Evolutionary conservation across 2,888 invertebrate species (phyloP), one percentile per base, ranked within the genome.

Genomic region (Vannuccia rotundouncinata): DNA sequence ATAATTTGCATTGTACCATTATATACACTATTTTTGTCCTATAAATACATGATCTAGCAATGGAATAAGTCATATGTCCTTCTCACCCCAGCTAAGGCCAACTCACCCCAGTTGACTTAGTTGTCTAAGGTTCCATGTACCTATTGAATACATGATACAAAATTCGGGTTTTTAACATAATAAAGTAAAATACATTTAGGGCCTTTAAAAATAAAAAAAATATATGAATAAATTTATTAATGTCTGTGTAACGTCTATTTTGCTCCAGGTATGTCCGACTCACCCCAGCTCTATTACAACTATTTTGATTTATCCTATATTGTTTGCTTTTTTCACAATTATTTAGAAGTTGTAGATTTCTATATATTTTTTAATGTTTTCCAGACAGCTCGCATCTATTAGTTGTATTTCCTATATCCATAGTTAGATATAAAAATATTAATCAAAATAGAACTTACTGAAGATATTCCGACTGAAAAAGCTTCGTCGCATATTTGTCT

Each of bases 21-120:
- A 45, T 17, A 27, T 66, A 66, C 25, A 66, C 22, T 66, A 22
- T 66, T 13, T 66, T 66, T 10, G 5, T 10, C 22, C 13, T 22
- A 22, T 2, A 66, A 66, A 66, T 66, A 66, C 10, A 66, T 66
- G 25, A 66, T 22, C 66, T 5, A 66, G 22, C 2, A 66, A 66
- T 66, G 66, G 66, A 66, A 66, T 66, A 66, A 66, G 25, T 66
- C 66, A 66, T 66, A 66, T 66, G 66, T 66, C 66, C 66, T 66
- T 66, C 66, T 66, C 25, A 22, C 66, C 66, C 66, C 66, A n/a
- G 66, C 66, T 66, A 66, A 22, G 66, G 25, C 66, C 66, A 66
- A 66, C 66, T 22, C 66, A 66, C 66, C 66, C 66, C 66, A 66
- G 66, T 66, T 66, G 66, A 66, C 66, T 66, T 22, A 66, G 45